These are phyloP conservation scores for Cheilosia vulpina DNA, from an alignment of 2,888 invertebrate species.

Conservation along the genomic window DNA sequence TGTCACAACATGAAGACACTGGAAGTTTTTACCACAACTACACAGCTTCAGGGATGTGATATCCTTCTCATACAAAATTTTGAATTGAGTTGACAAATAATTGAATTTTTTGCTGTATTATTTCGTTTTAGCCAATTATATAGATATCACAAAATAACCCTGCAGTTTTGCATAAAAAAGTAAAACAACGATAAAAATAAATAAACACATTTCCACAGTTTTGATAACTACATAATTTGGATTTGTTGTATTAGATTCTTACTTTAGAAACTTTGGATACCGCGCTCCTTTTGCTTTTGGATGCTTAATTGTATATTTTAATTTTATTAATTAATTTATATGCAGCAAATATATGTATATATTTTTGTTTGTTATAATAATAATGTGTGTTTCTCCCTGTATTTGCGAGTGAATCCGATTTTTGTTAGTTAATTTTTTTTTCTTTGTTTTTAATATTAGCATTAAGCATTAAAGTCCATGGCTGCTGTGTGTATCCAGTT, in stretches of 20 bases:
- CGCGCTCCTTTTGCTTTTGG: slow-evolving; percentile 64
- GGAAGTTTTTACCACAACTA: slow-evolving; percentile 54
- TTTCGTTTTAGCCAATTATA: background rate
- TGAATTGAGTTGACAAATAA: background rate
- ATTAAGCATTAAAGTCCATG: slow-evolving; percentile 31
- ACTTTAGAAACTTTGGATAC: slow-evolving; percentile 74
- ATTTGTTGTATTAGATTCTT: slow-evolving; percentile 66
- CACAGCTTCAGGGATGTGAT: slow-evolving; percentile 70
- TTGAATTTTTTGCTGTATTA: background rate
- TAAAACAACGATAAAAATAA: slow-evolving; percentile 50
- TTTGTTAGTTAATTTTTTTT: background rate
- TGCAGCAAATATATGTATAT: slow-evolving; percentile 4
- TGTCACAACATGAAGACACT: slow-evolving; percentile 68
- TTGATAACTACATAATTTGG: slow-evolving; percentile 54
- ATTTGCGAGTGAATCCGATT: slow-evolving; percentile 30
- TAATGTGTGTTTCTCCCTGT: slow-evolving; percentile 60
- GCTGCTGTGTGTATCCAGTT: slow-evolving; percentile 37
- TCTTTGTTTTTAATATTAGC: slow-evolving; percentile 25
- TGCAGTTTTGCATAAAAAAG: slow-evolving; percentile 56
- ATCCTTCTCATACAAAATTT: slow-evolving; percentile 15
- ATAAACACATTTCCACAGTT: slow-evolving; percentile 58
- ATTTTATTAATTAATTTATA: slow-evolving; percentile 28
- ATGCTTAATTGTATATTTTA: slow-evolving; percentile 35
- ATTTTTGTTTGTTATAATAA: slow-evolving; percentile 8
- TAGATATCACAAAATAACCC: slow-evolving; percentile 65